Conservation (phyloP, 2,888 invertebrate species). For the Latrodectus elegans region DNA sequence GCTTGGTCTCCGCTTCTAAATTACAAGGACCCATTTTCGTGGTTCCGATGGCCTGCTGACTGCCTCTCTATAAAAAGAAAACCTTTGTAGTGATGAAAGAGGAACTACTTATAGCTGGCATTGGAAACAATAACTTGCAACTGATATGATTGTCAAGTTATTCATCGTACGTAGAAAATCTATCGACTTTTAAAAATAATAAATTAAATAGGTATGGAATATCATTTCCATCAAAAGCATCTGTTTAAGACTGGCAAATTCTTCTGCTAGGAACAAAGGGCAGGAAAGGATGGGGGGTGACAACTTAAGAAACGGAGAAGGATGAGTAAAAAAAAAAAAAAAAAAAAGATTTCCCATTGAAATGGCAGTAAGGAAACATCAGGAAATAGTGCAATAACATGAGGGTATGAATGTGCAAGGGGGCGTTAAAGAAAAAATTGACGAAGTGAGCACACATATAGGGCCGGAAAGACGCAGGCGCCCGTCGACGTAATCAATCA, state of each 20-base stretch:
- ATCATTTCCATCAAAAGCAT: not conserved
- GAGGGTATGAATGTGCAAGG: slow-evolving; percentile 66
- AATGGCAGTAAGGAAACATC: slow-evolving; percentile 61
- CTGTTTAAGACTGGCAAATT: slow-evolving; percentile 19
- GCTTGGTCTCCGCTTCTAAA: too few relatives aligned
- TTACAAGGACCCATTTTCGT: too few relatives aligned
- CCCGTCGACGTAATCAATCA: slow-evolving; percentile 68
- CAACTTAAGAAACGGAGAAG: not conserved
- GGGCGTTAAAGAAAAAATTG: slow-evolving; percentile 55
- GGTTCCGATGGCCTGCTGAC: too few relatives aligned
- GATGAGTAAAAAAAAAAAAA: not conserved
- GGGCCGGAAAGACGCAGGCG: slow-evolving; percentile 66
- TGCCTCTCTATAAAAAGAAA: too few relatives aligned
- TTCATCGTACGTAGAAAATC: too few relatives aligned
- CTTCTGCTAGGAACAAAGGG: slow-evolving; percentile 2
- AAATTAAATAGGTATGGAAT: not conserved
- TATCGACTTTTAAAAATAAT: not conserved
- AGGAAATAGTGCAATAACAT: slow-evolving; percentile 66
- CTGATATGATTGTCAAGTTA: too few relatives aligned
- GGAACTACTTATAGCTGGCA: too few relatives aligned
- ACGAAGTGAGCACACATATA: slow-evolving; percentile 44
- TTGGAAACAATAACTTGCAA: too few relatives aligned
- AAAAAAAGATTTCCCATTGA: slow-evolving; percentile 29
- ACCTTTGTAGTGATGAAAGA: too few relatives aligned
- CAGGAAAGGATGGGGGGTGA: not conserved